Evolutionary conservation across 2,888 invertebrate species (phyloP), one percentile per base, ranked within the genome.

Genomic region (Flexamia atlantica): DNA sequence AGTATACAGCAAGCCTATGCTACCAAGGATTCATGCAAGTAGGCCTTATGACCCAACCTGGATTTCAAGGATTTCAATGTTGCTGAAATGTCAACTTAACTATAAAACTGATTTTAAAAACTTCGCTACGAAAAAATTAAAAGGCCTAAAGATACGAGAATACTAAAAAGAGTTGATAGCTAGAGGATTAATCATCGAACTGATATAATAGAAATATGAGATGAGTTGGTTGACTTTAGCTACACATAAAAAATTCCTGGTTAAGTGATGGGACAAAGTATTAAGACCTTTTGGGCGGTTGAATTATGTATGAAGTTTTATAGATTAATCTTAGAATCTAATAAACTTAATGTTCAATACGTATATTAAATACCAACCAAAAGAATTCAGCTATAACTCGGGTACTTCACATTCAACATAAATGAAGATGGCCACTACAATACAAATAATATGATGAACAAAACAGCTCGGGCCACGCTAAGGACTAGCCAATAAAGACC

Each of bases 381-480:
- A 40, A 70, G n/a, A 70, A 70, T 40, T 70, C 70, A 32, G 70
- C 70, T 70, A 70, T 40, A 10, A 70, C 32, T 68, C 32, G 32
- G n/a, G 68, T 28, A n/a, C n/a, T 64, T 36, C 36, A 70, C 70
- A 70, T 70, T 40, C 70, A 70, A 70, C 70, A 70, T 70, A 70
- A 70, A 32, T 70, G 70, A 70, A 70, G 70, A 70, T 70, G 70
- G 70, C 70, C 70, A 70, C 70, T 70, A 40, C 70, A 20, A 70
- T 40, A 64, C 30, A 64, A 64, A 64, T 64, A 64, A 64, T 30
- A 30, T 20, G 70, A 70, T 40, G 70, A 70, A 36, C 70, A 36
- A 70, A 70, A 70, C 70, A 70, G 70, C 70, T 23, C 23, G 20
- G 30, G 64, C 64, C 64, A 64, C 64, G 64, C 64, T 64, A 28